phyloP scores from a whole-genome alignment of 2,113 vertebrate genomes.

The Nestor notabilis region DNA sequence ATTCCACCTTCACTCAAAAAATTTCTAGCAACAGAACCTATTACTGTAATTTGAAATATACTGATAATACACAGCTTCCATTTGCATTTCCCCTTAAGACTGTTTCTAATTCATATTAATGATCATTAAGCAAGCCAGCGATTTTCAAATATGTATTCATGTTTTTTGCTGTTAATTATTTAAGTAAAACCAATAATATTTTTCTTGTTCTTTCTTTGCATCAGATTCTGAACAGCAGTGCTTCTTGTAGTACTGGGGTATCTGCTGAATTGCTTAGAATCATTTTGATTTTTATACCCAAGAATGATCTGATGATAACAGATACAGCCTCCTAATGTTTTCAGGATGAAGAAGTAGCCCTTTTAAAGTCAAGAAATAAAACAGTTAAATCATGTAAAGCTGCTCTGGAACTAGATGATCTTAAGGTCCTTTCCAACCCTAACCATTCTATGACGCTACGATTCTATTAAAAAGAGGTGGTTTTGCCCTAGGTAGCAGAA shows the following conservation, averaged over 20 bases:
- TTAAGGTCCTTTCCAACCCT: background rate
- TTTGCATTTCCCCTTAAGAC: background rate
- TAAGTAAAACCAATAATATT: background rate
- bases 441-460: background rate
- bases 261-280: background rate
- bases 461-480: background rate
- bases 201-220: background rate
- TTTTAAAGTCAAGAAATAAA: background rate
- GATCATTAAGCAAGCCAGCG: background rate
- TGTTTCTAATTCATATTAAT: background rate
- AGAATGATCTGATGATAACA: background rate
- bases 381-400: background rate
- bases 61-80: background rate
- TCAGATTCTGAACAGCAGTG: background rate
- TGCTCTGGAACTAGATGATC: background rate
- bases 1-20: background rate
- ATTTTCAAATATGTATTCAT: background rate
- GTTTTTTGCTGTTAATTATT: background rate
- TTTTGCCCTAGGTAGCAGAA: background rate
- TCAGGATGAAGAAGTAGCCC: background rate
- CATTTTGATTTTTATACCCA: background rate
- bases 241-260: background rate
- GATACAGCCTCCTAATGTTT: background rate
- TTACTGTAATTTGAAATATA: background rate
- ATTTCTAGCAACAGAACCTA: background rate